Conservation (phyloP, 2,888 invertebrate species). For the Conistra vaccinii region DNA sequence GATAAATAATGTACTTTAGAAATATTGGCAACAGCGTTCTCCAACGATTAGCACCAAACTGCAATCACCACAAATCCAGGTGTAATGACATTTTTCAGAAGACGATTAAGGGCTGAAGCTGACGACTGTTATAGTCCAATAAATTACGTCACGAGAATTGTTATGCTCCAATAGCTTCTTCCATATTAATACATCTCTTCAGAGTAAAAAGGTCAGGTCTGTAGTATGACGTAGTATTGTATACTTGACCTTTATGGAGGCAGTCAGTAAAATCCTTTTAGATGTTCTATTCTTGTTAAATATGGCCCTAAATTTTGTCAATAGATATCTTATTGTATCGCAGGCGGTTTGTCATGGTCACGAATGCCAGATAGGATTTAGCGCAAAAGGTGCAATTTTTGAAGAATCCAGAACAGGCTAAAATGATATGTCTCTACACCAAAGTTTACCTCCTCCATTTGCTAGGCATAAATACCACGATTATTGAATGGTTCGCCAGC, state of each 20-base stretch:
- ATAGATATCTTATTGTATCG: not conserved
- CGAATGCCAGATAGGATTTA: not conserved
- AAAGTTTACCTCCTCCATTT: not conserved
- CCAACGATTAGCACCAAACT: not conserved
- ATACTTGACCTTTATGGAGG: constrained; percentile 21
- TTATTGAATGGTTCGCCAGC: not conserved
- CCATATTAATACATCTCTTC: constrained; percentile 20
- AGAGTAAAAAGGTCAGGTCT: constrained; percentile 22
- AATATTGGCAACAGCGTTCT: not conserved
- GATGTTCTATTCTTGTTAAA: not conserved
- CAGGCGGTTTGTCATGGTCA: not conserved
- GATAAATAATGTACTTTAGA: not conserved
- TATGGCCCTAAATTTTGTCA: not conserved
- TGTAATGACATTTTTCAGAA: not conserved
- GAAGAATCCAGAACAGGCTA: not conserved
- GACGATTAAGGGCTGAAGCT: not conserved
- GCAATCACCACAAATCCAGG: not conserved
- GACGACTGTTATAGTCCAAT: not conserved
- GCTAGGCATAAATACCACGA: not conserved
- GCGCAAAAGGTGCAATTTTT: not conserved
- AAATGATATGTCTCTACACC: not conserved
- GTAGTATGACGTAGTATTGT: constrained; percentile 35
- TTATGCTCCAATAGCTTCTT: not conserved
- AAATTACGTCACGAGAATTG: constrained; percentile 1
- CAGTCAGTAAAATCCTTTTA: constrained; percentile 3